These are phyloP conservation scores for Chesias legatella DNA, from an alignment of 2,888 invertebrate species.

Conservation along the genomic window DNA sequence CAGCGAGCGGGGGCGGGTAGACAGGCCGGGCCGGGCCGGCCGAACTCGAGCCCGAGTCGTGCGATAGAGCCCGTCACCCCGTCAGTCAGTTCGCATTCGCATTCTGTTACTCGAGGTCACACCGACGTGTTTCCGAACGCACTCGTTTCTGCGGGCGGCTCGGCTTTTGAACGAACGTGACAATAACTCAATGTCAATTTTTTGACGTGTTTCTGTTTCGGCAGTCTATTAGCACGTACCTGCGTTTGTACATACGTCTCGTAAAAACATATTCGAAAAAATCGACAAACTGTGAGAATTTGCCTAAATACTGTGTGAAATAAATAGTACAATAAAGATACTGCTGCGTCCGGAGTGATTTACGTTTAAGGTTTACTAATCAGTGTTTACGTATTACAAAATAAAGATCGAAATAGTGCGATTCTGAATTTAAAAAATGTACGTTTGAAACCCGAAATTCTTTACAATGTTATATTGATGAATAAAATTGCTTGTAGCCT, in stretches of 20 bases:
- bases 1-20: conserved; percentile 5
- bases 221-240: conserved; percentile 24
- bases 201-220: conserved; percentile 36
- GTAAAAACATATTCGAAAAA: conserved; percentile 10
- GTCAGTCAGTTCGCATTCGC: conserved; percentile 58
- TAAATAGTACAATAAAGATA: neutral
- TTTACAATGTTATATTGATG: conserved; percentile 11
- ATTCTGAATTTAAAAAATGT: conserved; percentile 3
- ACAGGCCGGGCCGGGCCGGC: neutral
- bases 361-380: conserved; percentile 23
- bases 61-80: conserved; percentile 37
- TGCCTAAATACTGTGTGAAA: conserved; percentile 1
- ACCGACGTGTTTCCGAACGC: conserved; percentile 52
- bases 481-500: conserved; percentile 27
- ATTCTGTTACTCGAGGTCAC: conserved; percentile 49
- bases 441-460: conserved; percentile 1
- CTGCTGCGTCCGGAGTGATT: conserved; percentile 14
- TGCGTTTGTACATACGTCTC: too few species aligned
- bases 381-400: conserved; percentile 22
- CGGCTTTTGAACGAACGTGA: neutral
- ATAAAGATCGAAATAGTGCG: conserved; percentile 6
- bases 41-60: neutral
- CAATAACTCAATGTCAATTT: conserved; percentile 48
- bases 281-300: conserved; percentile 10
- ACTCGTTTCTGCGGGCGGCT: conserved; percentile 10